Percentiles rank a stretch among this genome's conserved stretches.
phyloP scores from a whole-genome alignment of 1,140 invertebrate genomes.

The Drosophila ercepeae region DNA sequence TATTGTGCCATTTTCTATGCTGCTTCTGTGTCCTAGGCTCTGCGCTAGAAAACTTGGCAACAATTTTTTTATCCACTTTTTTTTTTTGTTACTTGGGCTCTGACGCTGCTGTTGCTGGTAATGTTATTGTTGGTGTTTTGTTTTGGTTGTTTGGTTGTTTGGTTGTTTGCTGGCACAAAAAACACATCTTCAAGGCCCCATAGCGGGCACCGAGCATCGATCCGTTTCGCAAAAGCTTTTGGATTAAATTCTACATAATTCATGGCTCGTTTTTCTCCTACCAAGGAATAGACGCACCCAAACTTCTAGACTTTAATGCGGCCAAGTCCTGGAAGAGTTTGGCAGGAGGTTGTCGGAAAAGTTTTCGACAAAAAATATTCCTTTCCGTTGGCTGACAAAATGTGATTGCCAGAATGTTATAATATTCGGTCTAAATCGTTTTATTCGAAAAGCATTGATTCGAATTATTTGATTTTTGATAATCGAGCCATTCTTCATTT shows the following conservation, averaged over 20 bases:
- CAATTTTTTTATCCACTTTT: constrained; percentile 37
- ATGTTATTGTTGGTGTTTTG: constrained; percentile 13
- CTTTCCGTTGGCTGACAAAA: constrained; percentile 3
- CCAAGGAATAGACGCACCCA: neutral
- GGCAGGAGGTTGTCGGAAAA: neutral
- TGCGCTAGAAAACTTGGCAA: constrained; percentile 67
- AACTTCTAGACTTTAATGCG: constrained; percentile 39
- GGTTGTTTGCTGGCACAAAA: constrained; percentile 25
- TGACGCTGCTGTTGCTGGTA: constrained; percentile 5
- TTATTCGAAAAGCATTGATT: neutral
- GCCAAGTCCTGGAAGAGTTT: constrained; percentile 3
- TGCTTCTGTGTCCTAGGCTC: constrained; percentile 51
- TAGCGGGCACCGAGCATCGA: constrained; percentile 49
- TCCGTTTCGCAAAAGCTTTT: constrained; percentile 53
- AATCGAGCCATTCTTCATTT: neutral
- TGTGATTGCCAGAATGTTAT: neutral
- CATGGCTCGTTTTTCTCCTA: constrained; percentile 25
- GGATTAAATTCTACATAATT: constrained; percentile 77
- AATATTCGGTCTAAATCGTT: neutral
- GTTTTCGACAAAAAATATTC: constrained; percentile 5
- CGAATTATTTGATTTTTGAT: neutral
- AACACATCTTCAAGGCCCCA: constrained; percentile 57
- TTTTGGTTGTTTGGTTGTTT: constrained; percentile 18
- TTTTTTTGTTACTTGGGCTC: constrained; percentile 2
- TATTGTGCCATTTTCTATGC: constrained; percentile 75